Base-by-base conservation (phyloP, 2,113 vertebrate species). In the Alethe castanea region DNA sequence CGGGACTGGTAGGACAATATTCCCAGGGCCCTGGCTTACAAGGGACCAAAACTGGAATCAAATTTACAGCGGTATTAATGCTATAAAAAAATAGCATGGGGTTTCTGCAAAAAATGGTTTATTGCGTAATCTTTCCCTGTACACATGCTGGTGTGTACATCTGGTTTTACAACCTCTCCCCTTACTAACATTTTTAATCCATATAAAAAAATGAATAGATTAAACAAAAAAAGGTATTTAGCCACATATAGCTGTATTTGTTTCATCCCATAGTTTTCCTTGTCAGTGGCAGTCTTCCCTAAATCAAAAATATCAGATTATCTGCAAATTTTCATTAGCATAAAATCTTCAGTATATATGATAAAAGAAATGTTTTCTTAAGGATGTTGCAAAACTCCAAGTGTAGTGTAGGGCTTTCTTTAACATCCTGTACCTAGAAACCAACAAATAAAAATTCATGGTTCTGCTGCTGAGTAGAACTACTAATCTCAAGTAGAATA, bases 21-120 rank as follows among this genome's bases (percentile, higher is more conserved):
- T 98, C 97, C 98, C 98, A 98, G 97, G 95, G 97, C 91, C 94
- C 96, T 59, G 83, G 77, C 96, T 97, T 94, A 80, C 93, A 89
- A 86, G 94, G 92, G 90, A 88, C 96, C 95, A 95, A 97, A 97
- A 96, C 95, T 95, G 93, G 80, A 94, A 96, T 97, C 96, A 88
- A 88, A 96, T 97, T 97, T 98, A 94, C 96, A 97, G 96, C 42
- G 0, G 91, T 89, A 89, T 97, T 96, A 97, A 92, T 96, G 89
- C 80, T 87, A 54, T 93, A 70, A 96, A 97, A 96, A 97, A 96
- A 92, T 92, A 96, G 84, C 95, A 92, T 80, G 92, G 88, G 88
- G 64, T 36, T 97, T 90, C 90, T 95, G 81, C 42, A 3, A 79
- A 78, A 76, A 94, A 54, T 70, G 31, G 79, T 94, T 96, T 96